phyloP scores from a whole-genome alignment of 2,888 invertebrate species.

The Formica aserva region DNA sequence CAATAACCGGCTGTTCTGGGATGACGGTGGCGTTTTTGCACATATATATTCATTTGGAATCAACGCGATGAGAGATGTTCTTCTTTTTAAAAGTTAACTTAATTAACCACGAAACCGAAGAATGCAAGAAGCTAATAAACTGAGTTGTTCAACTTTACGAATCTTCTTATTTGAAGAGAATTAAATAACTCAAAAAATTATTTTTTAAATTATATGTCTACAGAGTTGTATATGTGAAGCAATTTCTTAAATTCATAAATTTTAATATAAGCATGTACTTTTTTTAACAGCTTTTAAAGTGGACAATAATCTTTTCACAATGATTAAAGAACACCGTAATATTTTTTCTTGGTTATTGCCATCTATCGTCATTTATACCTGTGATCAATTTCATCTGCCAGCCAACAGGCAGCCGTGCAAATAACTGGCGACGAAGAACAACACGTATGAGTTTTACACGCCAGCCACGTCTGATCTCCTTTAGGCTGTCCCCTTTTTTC shows the following conservation, averaged over 20 bases:
- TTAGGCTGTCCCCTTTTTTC: not conserved
- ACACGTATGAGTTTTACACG: constrained; percentile 44
- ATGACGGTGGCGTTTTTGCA: constrained; percentile 50
- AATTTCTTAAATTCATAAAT: not conserved
- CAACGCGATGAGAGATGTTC: not conserved
- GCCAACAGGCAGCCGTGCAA: not conserved
- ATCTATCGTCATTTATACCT: not conserved
- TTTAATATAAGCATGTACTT: not conserved
- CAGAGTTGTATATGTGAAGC: not conserved
- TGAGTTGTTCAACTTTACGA: constrained; percentile 8
- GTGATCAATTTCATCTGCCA: not conserved
- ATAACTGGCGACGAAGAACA: not conserved
- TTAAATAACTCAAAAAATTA: not conserved
- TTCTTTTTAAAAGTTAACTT: constrained; percentile 18
- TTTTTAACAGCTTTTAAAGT: not conserved
- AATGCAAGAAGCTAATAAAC: constrained; percentile 25
- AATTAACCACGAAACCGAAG: constrained; percentile 50
- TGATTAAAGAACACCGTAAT: not conserved
- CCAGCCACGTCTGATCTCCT: constrained; percentile 10
- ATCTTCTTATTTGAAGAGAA: not conserved
- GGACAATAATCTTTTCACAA: not conserved
- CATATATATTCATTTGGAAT: constrained; percentile 56
- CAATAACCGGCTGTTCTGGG: constrained; percentile 45
- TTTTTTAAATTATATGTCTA: not conserved
- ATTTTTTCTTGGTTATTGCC: not conserved